Base-by-base conservation (phyloP, 2,888 invertebrate species). In the Ectobius pallidus region DNA sequence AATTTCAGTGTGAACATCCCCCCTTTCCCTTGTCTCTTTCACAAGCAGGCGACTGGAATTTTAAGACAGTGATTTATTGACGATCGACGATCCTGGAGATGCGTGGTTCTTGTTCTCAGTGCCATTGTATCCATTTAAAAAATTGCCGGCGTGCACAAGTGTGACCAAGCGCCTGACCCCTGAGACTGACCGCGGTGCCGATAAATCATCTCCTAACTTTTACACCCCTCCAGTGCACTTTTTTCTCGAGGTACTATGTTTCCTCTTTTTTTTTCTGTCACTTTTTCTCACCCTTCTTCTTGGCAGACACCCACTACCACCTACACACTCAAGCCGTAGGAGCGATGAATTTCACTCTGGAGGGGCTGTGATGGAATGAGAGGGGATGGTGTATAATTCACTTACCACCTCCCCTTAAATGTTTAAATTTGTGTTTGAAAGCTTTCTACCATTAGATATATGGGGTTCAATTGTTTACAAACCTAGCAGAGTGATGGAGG, bases 201-300 rank as follows among this genome's bases (percentile, higher is more conserved):
- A 65, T 65, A 65, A 65, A 65, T 65, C 65, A 65, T 65, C 65
- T 61, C 32, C 61, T 65, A 65, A 65, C 65, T 65, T 65, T 44
- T 18, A 14, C 65, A 34, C 42, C 44, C 27, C 22, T 44, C 46
- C 9, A 16, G 25, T n/a, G 22, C 44, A n/a, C 22, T 27, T 55
- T 32, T 52, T n/a, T n/a, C n/a, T 52, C 14, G 14, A 25, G 3
- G 25, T 18, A 39, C 22, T 18, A 32, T 39, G 39, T 42, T 42
- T 20, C 34, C 18, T 27, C 18, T 58, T 32, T n/a, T 55, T 55
- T 55, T 55, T 22, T 2, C 55, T 16, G 1, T 30, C 22, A 6
- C 30, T 58, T 25, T 52, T 32, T 30, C 16, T 32, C 6, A 14
- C 18, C 6, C 32, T 30, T 22, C n/a, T 1, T 4, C 25, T 25